A percentile compares a stretch with the other conserved stretches of the same genome.
Evolutionary conservation across 1,140 invertebrate genomes (phyloP).

Genomic region (Drosophila ogumai): DNA sequence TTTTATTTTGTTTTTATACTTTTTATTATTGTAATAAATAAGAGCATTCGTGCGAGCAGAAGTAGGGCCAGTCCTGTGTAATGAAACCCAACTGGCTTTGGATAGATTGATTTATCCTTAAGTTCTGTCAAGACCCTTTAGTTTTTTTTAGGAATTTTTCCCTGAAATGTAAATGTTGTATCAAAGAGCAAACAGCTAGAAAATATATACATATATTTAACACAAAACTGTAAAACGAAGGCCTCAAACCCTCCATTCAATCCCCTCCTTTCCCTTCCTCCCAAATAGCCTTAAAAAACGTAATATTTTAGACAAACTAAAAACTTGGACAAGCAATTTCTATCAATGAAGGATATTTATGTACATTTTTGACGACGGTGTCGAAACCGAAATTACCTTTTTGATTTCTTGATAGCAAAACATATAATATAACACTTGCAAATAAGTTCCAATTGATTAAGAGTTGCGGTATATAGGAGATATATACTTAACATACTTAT

Average conservation of each 20-base stretch:
- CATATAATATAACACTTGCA: not conserved
- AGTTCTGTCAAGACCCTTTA: conserved; percentile 9
- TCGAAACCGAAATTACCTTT: conserved; percentile 18
- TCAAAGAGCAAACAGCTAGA: not conserved
- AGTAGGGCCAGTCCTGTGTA: not conserved
- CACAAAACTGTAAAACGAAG: no score
- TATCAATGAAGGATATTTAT: conserved; percentile 9
- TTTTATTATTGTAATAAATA: conserved; percentile 4
- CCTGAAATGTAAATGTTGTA: not conserved
- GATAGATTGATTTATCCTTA: conserved; percentile 10
- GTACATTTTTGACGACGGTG: conserved; percentile 8
- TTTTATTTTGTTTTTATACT: conserved; percentile 7
- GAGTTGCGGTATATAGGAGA: conserved; percentile 10
- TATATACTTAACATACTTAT: conserved; percentile 11
- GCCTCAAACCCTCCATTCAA: no score
- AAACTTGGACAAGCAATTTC: not conserved
- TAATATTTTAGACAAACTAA: not conserved
- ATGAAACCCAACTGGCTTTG: conserved; percentile 2
- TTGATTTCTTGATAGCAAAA: conserved; percentile 11
- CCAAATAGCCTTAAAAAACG: not conserved
- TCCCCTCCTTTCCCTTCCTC: no score
- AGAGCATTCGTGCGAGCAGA: not conserved
- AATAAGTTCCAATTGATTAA: conserved; percentile 5
- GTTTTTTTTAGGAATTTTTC: not conserved
- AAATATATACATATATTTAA: not conserved